Percentiles rank a stretch among this genome's conserved stretches.
phyloP scores from a whole-genome alignment of 2,888 invertebrate species.

The Malacosoma neustria region DNA sequence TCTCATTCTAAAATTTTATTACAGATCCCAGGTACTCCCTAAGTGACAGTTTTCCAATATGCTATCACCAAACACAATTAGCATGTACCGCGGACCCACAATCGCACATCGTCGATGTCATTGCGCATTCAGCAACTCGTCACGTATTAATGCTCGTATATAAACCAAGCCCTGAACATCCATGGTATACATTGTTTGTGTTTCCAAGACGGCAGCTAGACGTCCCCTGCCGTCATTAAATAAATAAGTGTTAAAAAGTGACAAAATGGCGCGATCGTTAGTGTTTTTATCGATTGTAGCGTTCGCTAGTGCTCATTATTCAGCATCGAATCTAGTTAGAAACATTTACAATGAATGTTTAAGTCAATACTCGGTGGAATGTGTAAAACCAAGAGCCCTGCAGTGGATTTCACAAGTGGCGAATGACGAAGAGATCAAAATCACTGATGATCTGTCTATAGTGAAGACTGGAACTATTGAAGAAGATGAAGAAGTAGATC shows the following conservation, averaged over 20 bases:
- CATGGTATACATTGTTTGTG: conserved; percentile 66
- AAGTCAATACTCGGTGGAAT: conserved; percentile 80
- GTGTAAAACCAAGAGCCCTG: conserved; percentile 85
- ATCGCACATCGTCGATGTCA: conserved; percentile 36
- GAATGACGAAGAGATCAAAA: conserved; percentile 79
- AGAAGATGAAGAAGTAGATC: conserved; percentile 44
- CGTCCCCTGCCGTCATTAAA: conserved; percentile 49
- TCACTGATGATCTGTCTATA: conserved; percentile 85
- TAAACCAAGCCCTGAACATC: conserved; percentile 67
- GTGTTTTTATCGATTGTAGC: conserved; percentile 53
- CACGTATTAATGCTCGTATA: conserved; percentile 75
- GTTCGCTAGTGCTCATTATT: conserved; percentile 52
- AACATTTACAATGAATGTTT: conserved; percentile 81
- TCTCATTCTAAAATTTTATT: no score
- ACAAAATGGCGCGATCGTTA: conserved; percentile 51
- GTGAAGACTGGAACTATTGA: conserved; percentile 76
- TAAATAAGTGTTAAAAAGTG: conserved; percentile 12
- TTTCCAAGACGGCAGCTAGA: conserved; percentile 55
- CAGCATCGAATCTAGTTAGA: conserved; percentile 77
- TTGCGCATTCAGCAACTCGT: conserved; percentile 51
- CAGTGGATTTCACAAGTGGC: conserved; percentile 82
- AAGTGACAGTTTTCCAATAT: conserved; percentile 57
- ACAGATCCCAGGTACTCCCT: no score
- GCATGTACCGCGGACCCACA: conserved; percentile 44
- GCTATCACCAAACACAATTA: conserved; percentile 44